Conservation (phyloP, 2,113 vertebrate species). For the Odontesthes bonariensis region DNA sequence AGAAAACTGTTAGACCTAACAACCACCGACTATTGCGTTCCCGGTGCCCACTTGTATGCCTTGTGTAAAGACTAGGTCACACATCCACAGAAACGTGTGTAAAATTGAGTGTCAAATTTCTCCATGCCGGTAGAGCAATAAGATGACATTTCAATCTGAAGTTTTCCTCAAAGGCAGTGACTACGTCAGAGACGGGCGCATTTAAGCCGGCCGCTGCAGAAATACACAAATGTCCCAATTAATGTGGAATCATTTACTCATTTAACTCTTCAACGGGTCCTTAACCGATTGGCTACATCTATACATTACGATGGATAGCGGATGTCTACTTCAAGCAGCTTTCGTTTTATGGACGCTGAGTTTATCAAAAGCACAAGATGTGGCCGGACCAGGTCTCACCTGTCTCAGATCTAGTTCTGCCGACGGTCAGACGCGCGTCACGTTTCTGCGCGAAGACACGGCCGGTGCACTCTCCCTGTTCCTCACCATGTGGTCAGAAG, state of each 20-base stretch:
- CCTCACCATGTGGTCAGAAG: slow-evolving; percentile 79
- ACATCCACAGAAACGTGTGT: neutral
- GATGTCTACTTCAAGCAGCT: neutral
- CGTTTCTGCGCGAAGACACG: slow-evolving; percentile 45
- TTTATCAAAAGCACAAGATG: slow-evolving; percentile 15
- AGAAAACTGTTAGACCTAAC: too few species aligned
- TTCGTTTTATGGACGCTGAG: slow-evolving; percentile 21
- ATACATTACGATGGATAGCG: slow-evolving; percentile 48
- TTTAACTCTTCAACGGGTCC: neutral
- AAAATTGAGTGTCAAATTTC: slow-evolving; percentile 37
- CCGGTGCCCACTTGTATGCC: too few species aligned
- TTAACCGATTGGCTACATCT: neutral
- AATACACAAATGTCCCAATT: neutral
- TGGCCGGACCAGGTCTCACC: slow-evolving; percentile 29
- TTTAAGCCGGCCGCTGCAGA: slow-evolving; percentile 2
- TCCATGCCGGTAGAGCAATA: slow-evolving; percentile 32
- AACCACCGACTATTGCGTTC: too few species aligned
- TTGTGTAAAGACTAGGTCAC: neutral
- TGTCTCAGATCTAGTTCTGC: slow-evolving; percentile 59
- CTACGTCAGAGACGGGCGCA: neutral
- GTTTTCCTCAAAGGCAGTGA: neutral
- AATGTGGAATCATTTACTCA: neutral
- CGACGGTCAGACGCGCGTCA: slow-evolving; percentile 42
- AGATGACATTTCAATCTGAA: neutral
- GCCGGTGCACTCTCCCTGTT: slow-evolving; percentile 51